A percentile compares a stretch with the other conserved stretches of the same genome.
Evolutionary conservation across 2,113 vertebrate genomes (phyloP).

Genomic region (Thamnophis sirtalis): DNA sequence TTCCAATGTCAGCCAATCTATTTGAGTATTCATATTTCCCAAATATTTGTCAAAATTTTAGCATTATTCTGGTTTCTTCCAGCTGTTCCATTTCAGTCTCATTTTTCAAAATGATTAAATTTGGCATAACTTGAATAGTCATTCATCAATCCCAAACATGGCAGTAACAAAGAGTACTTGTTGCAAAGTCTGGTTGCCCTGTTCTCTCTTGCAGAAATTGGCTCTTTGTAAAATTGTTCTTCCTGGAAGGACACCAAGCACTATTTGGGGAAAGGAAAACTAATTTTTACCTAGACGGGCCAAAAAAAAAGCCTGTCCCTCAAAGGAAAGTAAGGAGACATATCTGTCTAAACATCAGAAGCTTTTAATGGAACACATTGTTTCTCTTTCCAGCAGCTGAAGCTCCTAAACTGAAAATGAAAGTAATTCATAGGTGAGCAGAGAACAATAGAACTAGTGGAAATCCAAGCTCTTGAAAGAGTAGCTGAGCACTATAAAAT

Average conservation of each 20-base stretch:
- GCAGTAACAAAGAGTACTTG: not conserved
- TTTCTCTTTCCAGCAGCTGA: not conserved
- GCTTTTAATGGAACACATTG: not conserved
- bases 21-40: not conserved
- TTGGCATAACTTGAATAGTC: not conserved
- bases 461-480: not conserved
- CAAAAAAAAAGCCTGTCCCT: not conserved
- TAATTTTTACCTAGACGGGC: not conserved
- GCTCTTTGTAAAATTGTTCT: slow-evolving; percentile 10
- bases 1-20: not conserved
- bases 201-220: slow-evolving; percentile 13
- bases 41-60: slow-evolving; percentile 1
- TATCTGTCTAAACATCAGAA: not conserved
- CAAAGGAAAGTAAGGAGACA: not conserved
- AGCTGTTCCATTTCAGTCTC: slow-evolving; percentile 13
- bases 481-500: not conserved
- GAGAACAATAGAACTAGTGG: not conserved
- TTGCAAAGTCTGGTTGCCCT: not conserved
- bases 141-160: not conserved
- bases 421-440: not conserved
- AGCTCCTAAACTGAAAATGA: not conserved
- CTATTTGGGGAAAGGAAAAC: slow-evolving; percentile 19
- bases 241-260: slow-evolving; percentile 45
- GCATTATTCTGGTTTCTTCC: not conserved
- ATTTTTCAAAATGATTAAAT: slow-evolving; percentile 4